These are phyloP conservation scores for Bombyx mori DNA, from an alignment of 1,140 invertebrate species.

Conservation along the genomic window ASM3026992v2 NC_085128.1:8581001-8581500, in stretches of 20 bases:
- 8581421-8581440: too few relatives aligned
- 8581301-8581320: constrained; percentile 2
- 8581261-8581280: constrained; percentile 7
- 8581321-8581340: neutral
- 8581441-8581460: too few relatives aligned
- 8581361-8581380: too few relatives aligned
- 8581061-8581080: too few relatives aligned
- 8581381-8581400: too few relatives aligned
- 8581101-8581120: constrained; percentile 64
- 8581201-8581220: constrained; percentile 75
- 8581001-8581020: too few relatives aligned
- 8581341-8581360: neutral
- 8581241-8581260: constrained; percentile 82
- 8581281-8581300: neutral
- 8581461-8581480: neutral
- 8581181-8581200: constrained; percentile 56
- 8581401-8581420: too few relatives aligned
- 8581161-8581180: constrained; percentile 66
- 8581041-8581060: too few relatives aligned
- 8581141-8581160: constrained; percentile 82
- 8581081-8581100: too few relatives aligned
- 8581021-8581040: too few relatives aligned
- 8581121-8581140: constrained; percentile 75
- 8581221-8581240: constrained; percentile 82
- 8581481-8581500: constrained; percentile 13